These are phyloP conservation scores for Bellardia bayeri DNA, from an alignment of 2,888 invertebrate genomes.

Conservation along the genomic window DNA sequence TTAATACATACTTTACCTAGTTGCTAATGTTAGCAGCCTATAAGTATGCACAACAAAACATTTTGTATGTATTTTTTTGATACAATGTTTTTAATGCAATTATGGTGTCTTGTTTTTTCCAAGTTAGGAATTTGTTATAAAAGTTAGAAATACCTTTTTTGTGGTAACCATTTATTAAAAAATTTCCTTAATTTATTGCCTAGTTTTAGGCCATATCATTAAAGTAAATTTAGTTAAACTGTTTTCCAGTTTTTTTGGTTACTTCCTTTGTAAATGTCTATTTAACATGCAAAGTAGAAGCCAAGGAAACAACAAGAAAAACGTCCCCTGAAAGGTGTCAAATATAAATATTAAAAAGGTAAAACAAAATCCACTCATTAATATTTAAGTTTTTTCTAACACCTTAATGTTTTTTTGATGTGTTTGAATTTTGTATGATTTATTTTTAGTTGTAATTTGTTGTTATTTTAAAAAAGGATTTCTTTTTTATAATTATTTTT, in stretches of 20 bases:
- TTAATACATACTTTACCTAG: constrained; percentile 34
- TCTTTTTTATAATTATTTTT: no score
- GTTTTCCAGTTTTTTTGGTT: not conserved
- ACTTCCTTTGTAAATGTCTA: constrained; percentile 19
- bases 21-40: constrained; percentile 9
- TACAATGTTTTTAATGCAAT: constrained; percentile 9
- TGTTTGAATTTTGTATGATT: not conserved
- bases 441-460: not conserved
- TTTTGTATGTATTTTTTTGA: not conserved
- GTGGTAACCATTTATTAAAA: constrained; percentile 27
- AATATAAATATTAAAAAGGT: constrained; percentile 34
- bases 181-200: constrained; percentile 18
- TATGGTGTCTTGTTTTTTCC: not conserved
- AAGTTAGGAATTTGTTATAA: not conserved
- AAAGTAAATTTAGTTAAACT: constrained; percentile 4
- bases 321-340: constrained; percentile 3
- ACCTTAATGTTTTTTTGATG: not conserved
- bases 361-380: constrained; percentile 39
- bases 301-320: not conserved
- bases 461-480: no score
- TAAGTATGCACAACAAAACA: constrained; percentile 18
- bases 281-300: constrained; percentile 49
- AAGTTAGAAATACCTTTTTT: constrained; percentile 10
- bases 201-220: constrained; percentile 30
- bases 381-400: constrained; percentile 14